These are phyloP conservation scores for Lucilia sericata DNA, from an alignment of 1,140 invertebrate species.

Conservation along the genomic window DNA sequence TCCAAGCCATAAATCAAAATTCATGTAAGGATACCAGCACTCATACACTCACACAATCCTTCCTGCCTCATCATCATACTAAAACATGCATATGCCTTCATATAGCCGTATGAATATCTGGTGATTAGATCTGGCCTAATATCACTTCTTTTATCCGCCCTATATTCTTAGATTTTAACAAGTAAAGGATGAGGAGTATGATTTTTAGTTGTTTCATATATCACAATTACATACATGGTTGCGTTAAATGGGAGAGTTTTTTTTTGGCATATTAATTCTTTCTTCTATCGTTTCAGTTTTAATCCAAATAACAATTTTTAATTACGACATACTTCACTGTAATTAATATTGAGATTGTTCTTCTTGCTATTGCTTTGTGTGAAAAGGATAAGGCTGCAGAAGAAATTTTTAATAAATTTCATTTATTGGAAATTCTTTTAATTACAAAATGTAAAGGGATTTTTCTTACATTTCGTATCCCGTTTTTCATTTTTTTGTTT, in stretches of 20 bases:
- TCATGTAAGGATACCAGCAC: background rate
- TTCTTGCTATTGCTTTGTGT: background rate
- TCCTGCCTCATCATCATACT: background rate
- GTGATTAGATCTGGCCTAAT: no score
- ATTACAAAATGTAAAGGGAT: no score
- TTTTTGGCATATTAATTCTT: background rate
- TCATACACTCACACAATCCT: background rate
- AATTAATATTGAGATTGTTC: background rate
- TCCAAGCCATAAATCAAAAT: conserved; percentile 17
- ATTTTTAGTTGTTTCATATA: background rate
- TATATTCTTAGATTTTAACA: background rate
- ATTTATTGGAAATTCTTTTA: no score
- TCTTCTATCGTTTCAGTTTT: background rate
- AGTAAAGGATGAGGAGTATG: background rate
- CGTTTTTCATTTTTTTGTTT: no score
- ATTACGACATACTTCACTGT: background rate
- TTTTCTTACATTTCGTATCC: no score
- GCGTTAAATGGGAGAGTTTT: background rate
- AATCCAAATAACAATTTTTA: background rate
- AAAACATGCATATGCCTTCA: background rate
- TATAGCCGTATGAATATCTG: no score
- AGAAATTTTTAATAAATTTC: no score
- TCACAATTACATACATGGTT: background rate
- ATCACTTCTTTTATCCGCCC: no score
- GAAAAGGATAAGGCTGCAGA: background rate